These are phyloP conservation scores for Danio albolineatus DNA, from an alignment of 2,797 vertebrate genomes.

Conservation along the genomic window DNA sequence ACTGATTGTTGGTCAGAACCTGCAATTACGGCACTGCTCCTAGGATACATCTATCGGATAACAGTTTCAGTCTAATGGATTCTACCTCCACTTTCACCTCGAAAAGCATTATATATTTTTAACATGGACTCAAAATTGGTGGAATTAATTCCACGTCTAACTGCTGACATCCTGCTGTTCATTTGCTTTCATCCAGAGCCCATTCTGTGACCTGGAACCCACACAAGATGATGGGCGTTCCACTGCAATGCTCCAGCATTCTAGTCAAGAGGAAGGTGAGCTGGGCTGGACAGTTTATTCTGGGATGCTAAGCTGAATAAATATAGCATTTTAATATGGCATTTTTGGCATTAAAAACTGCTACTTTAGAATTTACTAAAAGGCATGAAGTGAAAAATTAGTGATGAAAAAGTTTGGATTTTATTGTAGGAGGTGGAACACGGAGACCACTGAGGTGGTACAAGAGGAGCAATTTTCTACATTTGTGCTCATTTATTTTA, in stretches of 20 bases:
- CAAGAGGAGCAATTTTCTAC: too few relatives aligned
- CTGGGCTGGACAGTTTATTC: not conserved
- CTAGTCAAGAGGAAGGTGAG: slow-evolving; percentile 76
- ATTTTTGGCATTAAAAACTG: too few relatives aligned
- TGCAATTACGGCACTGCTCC: not conserved
- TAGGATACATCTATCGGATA: not conserved
- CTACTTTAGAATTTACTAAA: too few relatives aligned
- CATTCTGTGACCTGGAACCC: slow-evolving; percentile 84
- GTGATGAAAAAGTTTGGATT: too few relatives aligned
- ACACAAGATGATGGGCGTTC: slow-evolving; percentile 80
- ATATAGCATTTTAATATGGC: too few relatives aligned
- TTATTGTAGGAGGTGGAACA: too few relatives aligned
- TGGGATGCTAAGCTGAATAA: not conserved
- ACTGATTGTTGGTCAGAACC: slow-evolving; percentile 12
- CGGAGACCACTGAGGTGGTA: too few relatives aligned
- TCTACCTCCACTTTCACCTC: slow-evolving; percentile 17
- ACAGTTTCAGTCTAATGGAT: slow-evolving; percentile 30
- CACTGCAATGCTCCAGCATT: slow-evolving; percentile 79
- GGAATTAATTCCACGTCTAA: not conserved
- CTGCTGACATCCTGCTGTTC: not conserved
- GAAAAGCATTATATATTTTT: not conserved
- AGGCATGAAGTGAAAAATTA: too few relatives aligned
- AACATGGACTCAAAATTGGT: slow-evolving; percentile 27
- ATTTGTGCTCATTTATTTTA: too few relatives aligned
- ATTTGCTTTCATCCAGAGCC: slow-evolving; percentile 64